Base-by-base conservation (phyloP, 2,888 invertebrate genomes). In the Pegoplata infirma region DNA sequence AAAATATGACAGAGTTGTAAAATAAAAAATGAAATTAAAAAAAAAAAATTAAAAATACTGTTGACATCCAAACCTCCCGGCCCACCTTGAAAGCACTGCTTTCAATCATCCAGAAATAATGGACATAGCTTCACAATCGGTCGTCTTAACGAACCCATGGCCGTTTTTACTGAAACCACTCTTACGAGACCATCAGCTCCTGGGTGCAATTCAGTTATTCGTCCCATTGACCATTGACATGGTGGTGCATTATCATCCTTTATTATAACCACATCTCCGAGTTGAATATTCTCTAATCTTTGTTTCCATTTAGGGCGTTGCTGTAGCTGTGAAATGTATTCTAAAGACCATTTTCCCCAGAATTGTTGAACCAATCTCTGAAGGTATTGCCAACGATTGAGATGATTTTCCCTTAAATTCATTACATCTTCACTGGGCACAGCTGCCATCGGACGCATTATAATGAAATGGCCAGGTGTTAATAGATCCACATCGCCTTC, bases 171-270 rank as follows among this genome's bases (percentile, higher is more conserved):
- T 6, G 58, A 44, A 3, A 16, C 58, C 19, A 44, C 44, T 44
- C 58, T 10, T 3, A 67, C 74, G 17, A 67, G 36, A 1, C 53
- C 59, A 67, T 74, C 59, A 10, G 32, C 25, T 25, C 59, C 74
- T 8, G 74, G 44, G 63, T 66, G 59, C 6, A 46, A 25, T 10
- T 58, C 58, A 2, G 58, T 17, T 16, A 73, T 40, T 40, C 14
- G 28, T 3, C 51, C 73, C 10, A 74, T 25, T 17, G 21, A 12
- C 74, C 74, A 74, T 17, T 44, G 56, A 10, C 21, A 44, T 25
- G 67, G 67, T n/a, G 59, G 59, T 28, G 40, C 36, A n/a, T 59
- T 55, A 1, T 55, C 53, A 7, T 28, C 28, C 28, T 55, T 55
- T 7, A 55, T 16, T 10, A 55, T 16, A 14, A 55, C 53, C 25